A percentile compares a stretch with the other conserved stretches of the same genome.
Conservation (phyloP, 2,888 invertebrate genomes). For the Spodoptera littoralis region DNA sequence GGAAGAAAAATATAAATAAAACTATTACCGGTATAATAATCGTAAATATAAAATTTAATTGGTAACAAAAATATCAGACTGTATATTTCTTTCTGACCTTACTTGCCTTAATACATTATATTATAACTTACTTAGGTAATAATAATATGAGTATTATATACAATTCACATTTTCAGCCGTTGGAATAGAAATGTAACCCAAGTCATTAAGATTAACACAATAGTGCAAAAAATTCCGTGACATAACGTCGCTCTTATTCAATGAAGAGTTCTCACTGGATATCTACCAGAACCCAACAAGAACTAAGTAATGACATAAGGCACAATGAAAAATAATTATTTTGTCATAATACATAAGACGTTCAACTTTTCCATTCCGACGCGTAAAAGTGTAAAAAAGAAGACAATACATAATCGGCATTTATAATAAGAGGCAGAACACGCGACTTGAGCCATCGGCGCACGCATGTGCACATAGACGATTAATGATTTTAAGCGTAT, state of each 20-base stretch:
- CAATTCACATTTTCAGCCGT: conserved; percentile 5
- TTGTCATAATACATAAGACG: conserved; percentile 75
- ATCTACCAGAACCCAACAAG: conserved; percentile 36
- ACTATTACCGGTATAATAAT: neutral
- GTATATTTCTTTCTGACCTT: conserved; percentile 3
- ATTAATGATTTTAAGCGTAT: conserved; percentile 12
- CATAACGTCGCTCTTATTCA: conserved; percentile 20
- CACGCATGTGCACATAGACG: conserved; percentile 46
- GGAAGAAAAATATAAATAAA: conserved; percentile 23
- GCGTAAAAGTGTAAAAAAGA: conserved; percentile 76
- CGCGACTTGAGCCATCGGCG: conserved; percentile 63
- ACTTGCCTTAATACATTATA: neutral
- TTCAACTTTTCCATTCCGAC: conserved; percentile 83
- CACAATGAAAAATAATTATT: conserved; percentile 66
- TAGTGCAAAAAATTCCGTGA: conserved; percentile 19
- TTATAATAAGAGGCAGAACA: conserved; percentile 72
- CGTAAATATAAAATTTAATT: conserved; percentile 37
- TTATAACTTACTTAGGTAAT: no score
- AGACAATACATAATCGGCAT: conserved; percentile 78
- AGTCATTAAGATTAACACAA: conserved; percentile 13
- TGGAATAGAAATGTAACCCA: conserved; percentile 3
- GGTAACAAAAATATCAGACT: conserved; percentile 29
- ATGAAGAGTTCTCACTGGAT: conserved; percentile 37
- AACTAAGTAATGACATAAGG: conserved; percentile 67
- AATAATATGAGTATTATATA: neutral